Evolutionary conservation across 2,113 vertebrate genomes (phyloP).

Genomic region (Gila orcuttii): DNA sequence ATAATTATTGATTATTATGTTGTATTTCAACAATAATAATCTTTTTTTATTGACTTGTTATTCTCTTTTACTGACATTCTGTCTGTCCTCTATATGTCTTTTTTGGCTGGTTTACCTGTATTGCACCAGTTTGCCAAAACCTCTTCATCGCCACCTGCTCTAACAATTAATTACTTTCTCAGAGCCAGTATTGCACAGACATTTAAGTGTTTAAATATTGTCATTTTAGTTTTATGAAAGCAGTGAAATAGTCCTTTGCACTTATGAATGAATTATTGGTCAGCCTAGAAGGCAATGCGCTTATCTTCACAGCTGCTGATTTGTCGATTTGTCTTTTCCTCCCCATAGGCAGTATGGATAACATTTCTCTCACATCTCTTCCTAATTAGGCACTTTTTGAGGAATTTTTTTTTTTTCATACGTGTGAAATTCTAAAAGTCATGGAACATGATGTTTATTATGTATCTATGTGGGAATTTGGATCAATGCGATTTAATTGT

Average conservation of each 20-base stretch:
- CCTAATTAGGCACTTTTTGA: not conserved
- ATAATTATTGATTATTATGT: not conserved
- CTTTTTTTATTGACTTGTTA: not conserved
- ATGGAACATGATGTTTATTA: not conserved
- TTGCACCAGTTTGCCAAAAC: slow-evolving; percentile 20
- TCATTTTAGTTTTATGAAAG: slow-evolving; percentile 7
- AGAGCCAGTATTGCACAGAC: slow-evolving; percentile 3
- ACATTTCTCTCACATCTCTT: not conserved
- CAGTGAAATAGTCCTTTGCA: slow-evolving; percentile 18
- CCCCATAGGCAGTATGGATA: not conserved
- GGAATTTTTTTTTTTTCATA: not conserved
- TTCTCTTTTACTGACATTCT: not conserved
- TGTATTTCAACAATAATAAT: not conserved
- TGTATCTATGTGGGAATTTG: not conserved
- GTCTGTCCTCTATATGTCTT: slow-evolving; percentile 8
- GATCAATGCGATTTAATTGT: not conserved
- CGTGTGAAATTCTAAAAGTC: not conserved
- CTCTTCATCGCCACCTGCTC: slow-evolving; percentile 28
- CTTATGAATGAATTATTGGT: slow-evolving; percentile 25
- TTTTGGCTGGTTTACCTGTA: slow-evolving; percentile 13
- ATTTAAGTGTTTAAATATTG: slow-evolving; percentile 3
- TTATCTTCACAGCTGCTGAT: slow-evolving; percentile 40
- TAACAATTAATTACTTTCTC: slow-evolving; percentile 29
- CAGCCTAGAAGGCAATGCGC: slow-evolving; percentile 3
- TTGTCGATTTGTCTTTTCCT: slow-evolving; percentile 31